These are phyloP conservation scores for Lagenorhynchus albirostris DNA, from an alignment of 2,113 vertebrate genomes.

Conservation along the genomic window DNA sequence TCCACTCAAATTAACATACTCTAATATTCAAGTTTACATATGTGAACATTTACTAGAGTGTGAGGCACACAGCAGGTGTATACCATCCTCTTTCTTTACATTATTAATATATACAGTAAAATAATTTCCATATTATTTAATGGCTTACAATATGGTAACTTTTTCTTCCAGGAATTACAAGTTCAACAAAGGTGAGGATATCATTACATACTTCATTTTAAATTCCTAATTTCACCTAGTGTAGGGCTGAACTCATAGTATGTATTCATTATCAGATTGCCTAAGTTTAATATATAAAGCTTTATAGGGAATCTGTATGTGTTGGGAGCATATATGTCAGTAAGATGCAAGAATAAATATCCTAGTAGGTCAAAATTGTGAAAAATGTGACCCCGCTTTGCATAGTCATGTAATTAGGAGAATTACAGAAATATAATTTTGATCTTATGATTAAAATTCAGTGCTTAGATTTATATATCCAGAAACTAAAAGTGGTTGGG, in stretches of 20 bases:
- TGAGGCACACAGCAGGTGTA: not conserved
- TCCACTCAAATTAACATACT: not conserved
- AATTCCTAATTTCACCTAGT: not conserved
- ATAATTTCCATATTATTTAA: not conserved
- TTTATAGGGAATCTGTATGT: not conserved
- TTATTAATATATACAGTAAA: not conserved
- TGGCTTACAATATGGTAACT: not conserved
- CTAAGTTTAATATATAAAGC: not conserved
- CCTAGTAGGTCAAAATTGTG: not conserved
- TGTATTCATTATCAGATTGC: not conserved
- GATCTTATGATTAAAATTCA: not conserved
- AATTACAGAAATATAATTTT: not conserved
- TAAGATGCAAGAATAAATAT: not conserved
- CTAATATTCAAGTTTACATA: not conserved
- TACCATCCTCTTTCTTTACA: not conserved
- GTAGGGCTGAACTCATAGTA: not conserved
- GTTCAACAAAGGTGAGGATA: not conserved
- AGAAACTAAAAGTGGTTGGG: not conserved
- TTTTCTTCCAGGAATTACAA: not conserved
- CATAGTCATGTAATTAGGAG: not conserved
- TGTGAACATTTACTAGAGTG: not conserved
- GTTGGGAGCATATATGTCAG: not conserved
- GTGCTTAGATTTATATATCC: not conserved
- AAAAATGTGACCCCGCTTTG: not conserved
- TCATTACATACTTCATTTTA: not conserved